Evolutionary conservation across 1,140 invertebrate species (phyloP).

Genomic region (Calycopis cecrops): DNA sequence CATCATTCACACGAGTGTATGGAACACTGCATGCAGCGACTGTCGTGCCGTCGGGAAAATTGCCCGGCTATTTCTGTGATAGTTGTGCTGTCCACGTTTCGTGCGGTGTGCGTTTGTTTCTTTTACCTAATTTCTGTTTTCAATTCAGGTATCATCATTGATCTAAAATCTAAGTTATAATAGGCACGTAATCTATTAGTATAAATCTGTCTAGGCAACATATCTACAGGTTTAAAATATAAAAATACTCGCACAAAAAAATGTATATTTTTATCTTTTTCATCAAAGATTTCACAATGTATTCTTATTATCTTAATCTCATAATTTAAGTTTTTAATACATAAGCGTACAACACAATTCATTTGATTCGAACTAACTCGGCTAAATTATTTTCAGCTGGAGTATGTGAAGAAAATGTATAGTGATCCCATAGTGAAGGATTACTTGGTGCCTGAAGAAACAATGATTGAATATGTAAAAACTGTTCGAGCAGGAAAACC

Average conservation of each 20-base stretch:
- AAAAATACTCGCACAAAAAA: neutral
- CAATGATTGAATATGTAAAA: constrained; percentile 33
- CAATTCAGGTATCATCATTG: no score
- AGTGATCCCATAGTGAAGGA: constrained; percentile 49
- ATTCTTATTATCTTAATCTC: neutral
- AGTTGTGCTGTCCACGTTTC: no score
- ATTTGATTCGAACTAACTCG: no score
- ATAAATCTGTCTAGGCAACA: neutral
- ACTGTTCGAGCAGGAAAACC: constrained; percentile 29
- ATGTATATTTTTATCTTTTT: constrained; percentile 5
- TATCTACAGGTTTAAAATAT: neutral
- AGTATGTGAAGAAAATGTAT: constrained; percentile 47
- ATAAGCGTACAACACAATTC: neutral
- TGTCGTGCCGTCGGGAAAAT: no score
- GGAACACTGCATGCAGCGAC: no score
- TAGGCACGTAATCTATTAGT: neutral
- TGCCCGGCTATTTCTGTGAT: no score
- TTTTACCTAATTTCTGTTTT: no score
- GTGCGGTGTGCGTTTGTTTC: no score
- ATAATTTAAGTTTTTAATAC: constrained; percentile 1
- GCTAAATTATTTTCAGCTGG: constrained; percentile 34
- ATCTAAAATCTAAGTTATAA: no score
- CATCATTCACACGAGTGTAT: no score
- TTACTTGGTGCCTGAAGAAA: constrained; percentile 41
- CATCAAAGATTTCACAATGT: constrained; percentile 10